Evolutionary conservation across 1,140 invertebrate genomes (phyloP), one percentile per base, ranked within the genome.

Genomic region (Cydia strobilella): DNA sequence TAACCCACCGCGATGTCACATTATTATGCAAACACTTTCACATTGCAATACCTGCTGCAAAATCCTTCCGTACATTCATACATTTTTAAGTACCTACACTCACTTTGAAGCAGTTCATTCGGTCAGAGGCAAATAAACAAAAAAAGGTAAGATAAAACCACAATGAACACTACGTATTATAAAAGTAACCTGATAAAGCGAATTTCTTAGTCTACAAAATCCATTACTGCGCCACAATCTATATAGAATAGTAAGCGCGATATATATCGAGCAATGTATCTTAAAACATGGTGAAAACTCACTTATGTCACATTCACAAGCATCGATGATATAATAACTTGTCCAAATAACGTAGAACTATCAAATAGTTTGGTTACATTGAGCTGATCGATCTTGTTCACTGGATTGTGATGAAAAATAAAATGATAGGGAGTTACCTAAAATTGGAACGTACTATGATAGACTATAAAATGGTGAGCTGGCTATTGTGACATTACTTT

Each of bases 401-500:
- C 27, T 69, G 65, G 65, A 23, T 59, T 69, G 20, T 20, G 65
- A 69, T 69, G 65, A 12, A 69, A 35, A 69, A 35, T 39, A 69
- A 69, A 69, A 69, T 69, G 31, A 69, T n/a, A 59, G 20, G 5
- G 7, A 69, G 65, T 69, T 69, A 69, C 65, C 65, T 69, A 69
- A 69, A 69, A 69, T 69, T 69, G 65, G 65, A 69, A 69, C 42
- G 65, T 69, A 18, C 65, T 69, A 69, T 18, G 65, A 69, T 35
- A 69, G 65, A 69, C 35, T 69, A 69, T 69, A 69, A 69, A 69
- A 69, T 35, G 65, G 35, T 9, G 65, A 35, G 65, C 23, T 39
- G 65, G 65, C 15, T n/a, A 69, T 69, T 69, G 65, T 69, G 65
- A 69, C 65, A 69, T 69, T 69, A 69, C 65, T 69, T 42, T 69